Percentiles rank a stretch among this genome's conserved stretches.
Conservation (phyloP, 2,888 invertebrate species). For the Thecophora atra region DNA sequence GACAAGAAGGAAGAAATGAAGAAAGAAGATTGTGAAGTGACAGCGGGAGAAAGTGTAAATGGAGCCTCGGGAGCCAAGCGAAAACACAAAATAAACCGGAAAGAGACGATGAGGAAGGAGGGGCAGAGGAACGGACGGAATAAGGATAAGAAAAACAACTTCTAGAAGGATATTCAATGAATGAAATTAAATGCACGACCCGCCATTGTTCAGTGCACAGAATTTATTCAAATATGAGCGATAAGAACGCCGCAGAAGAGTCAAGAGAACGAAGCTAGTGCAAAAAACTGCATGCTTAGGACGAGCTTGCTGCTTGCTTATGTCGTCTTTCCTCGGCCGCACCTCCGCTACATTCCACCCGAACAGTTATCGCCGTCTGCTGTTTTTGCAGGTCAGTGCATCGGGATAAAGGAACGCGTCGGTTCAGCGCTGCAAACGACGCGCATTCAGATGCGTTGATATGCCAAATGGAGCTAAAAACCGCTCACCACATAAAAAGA, state of each 20-base stretch:
- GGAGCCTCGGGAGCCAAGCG: background rate
- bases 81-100: background rate
- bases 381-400: conserved; percentile 64
- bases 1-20: background rate
- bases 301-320: background rate
- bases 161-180: conserved; percentile 43
- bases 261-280: background rate
- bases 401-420: conserved; percentile 39
- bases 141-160: background rate
- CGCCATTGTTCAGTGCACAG: conserved; percentile 32
- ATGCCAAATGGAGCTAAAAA: conserved; percentile 31
- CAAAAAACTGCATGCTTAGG: background rate
- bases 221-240: conserved; percentile 36
- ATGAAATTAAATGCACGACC: conserved; percentile 47
- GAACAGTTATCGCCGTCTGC: conserved; percentile 52
- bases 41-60: background rate
- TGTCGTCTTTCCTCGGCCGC: background rate
- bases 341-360: too few relatives aligned
- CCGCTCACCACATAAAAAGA: background rate
- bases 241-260: conserved; percentile 21
- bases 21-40: background rate
- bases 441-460: conserved; percentile 20
- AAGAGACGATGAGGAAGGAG: background rate
- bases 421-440: conserved; percentile 26
- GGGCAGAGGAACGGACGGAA: background rate